Percentiles rank a stretch among this genome's conserved stretches.
phyloP scores from a whole-genome alignment of 2,113 vertebrate species.

The Varanus salvator region DNA sequence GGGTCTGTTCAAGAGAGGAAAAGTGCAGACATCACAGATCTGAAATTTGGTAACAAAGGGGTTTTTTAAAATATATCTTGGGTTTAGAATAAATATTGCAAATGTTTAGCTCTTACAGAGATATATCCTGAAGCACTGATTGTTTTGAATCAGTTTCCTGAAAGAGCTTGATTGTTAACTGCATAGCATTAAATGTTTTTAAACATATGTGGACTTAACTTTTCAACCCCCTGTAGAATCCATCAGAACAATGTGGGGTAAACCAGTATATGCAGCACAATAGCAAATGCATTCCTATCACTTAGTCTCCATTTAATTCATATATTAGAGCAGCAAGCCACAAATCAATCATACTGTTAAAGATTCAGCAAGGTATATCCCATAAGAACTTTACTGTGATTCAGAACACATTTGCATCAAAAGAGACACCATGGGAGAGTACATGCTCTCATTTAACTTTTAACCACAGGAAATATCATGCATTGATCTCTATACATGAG shows the following conservation, averaged over 20 bases:
- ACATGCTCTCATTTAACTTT: not conserved
- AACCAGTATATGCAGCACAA: slow-evolving; percentile 28
- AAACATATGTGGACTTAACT: not conserved
- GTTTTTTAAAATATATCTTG: not conserved
- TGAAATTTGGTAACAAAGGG: slow-evolving; percentile 85
- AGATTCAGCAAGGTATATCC: slow-evolving; percentile 22
- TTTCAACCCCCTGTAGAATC: slow-evolving; percentile 4
- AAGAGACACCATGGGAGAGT: not conserved
- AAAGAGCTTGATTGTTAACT: not conserved
- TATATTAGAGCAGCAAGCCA: slow-evolving; percentile 27
- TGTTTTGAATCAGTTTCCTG: not conserved
- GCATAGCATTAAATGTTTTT: not conserved
- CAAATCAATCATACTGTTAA: slow-evolving; percentile 12
- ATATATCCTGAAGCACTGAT: slow-evolving; percentile 11
- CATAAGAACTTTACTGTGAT: not conserved
- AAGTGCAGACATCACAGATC: slow-evolving; percentile 90
- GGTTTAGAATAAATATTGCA: not conserved
- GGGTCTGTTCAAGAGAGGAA: slow-evolving; percentile 87
- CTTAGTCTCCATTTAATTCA: not conserved
- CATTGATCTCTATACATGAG: not conserved
- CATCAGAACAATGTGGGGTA: slow-evolving; percentile 17
- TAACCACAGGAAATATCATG: not conserved
- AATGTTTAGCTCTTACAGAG: not conserved
- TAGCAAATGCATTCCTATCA: slow-evolving; percentile 12
- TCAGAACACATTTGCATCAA: not conserved